Conservation (phyloP, 1,140 invertebrate genomes). For the Cepaea nemoralis region DNA sequence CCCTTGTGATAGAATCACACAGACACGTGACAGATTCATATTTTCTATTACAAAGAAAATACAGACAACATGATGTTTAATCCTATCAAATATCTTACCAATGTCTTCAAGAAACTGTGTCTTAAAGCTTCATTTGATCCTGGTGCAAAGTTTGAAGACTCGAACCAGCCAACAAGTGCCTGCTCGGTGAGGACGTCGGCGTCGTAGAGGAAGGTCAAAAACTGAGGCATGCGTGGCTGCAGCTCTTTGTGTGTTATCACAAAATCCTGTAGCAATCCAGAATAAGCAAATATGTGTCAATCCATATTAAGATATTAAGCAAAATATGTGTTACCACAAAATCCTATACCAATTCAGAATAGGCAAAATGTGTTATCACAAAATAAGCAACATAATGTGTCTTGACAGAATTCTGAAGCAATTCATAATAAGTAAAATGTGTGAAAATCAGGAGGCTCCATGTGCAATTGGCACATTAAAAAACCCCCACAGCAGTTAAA, state of each 20-base stretch:
- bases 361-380: slow-evolving; percentile 10
- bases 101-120: slow-evolving; percentile 26
- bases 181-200: slow-evolving; percentile 22
- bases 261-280: slow-evolving; percentile 15
- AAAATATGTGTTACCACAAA: slow-evolving; percentile 26
- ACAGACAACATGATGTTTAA: not conserved
- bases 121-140: slow-evolving; percentile 2
- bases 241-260: slow-evolving; percentile 18
- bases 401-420: no score
- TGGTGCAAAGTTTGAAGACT: not conserved
- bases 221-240: slow-evolving; percentile 11
- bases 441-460: no score
- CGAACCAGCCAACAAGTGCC: slow-evolving; percentile 10
- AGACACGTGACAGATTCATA: not conserved
- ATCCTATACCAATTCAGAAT: not conserved
- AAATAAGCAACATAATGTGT: no score
- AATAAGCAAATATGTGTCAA: not conserved
- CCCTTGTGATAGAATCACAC: not conserved
- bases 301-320: no score
- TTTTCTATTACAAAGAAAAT: not conserved
- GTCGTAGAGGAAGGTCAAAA: slow-evolving; percentile 27
- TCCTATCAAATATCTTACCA: slow-evolving; percentile 6
- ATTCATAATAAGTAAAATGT: no score
- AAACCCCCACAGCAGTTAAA: no score
- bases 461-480: no score